These are phyloP conservation scores for Lasioglossum calceatum DNA, from an alignment of 2,888 invertebrate genomes.

Conservation along the genomic window DNA sequence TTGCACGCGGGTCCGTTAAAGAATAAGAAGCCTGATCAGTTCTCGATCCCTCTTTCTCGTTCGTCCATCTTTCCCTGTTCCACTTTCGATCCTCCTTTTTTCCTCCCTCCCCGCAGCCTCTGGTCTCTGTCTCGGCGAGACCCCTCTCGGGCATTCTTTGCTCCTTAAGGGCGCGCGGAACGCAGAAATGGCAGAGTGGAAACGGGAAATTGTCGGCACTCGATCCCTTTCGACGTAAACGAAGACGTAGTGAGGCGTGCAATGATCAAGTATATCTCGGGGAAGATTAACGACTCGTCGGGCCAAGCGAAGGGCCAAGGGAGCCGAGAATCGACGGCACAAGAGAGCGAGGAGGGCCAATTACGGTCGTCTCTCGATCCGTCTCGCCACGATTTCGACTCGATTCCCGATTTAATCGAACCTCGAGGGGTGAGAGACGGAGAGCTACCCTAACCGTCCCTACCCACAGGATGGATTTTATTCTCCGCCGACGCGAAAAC, in stretches of 20 bases:
- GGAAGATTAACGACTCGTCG: constrained; percentile 72
- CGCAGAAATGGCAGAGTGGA: constrained; percentile 67
- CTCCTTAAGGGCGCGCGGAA: constrained; percentile 56
- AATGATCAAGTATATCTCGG: constrained; percentile 72
- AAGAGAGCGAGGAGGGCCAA: constrained; percentile 68
- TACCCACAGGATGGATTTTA: not conserved
- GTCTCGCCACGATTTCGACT: constrained; percentile 70
- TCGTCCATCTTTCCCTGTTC: not conserved
- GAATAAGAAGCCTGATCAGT: constrained; percentile 18
- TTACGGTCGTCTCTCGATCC: constrained; percentile 67
- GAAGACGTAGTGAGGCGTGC: constrained; percentile 74
- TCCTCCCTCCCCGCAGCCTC: not conserved
- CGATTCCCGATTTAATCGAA: constrained; percentile 72
- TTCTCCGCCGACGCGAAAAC: constrained; percentile 21
- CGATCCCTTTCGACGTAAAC: constrained; percentile 71
- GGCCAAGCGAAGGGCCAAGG: constrained; percentile 58
- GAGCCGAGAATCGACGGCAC: constrained; percentile 59
- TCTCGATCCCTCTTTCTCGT: not conserved
- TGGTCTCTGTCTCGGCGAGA: constrained; percentile 22
- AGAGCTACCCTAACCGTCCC: not conserved
- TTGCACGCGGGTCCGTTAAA: constrained; percentile 10
- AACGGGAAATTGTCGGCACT: constrained; percentile 71
- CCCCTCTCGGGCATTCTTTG: constrained; percentile 49
- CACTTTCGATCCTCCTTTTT: not conserved
- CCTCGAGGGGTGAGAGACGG: constrained; percentile 24